These are phyloP conservation scores for Ligdia adustata DNA, from an alignment of 2,888 invertebrate genomes.

Conservation along the genomic window DNA sequence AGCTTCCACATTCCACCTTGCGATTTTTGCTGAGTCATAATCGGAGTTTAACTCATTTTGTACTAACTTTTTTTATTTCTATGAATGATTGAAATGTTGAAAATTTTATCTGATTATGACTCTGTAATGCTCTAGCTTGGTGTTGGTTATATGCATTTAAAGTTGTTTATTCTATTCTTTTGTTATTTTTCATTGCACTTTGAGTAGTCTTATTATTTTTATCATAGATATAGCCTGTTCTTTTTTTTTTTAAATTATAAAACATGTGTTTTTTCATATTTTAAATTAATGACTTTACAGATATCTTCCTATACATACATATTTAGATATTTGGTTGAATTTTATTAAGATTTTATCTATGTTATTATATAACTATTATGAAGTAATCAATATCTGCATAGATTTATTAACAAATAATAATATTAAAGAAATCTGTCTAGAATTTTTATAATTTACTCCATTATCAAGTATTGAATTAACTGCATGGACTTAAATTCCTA, in stretches of 20 bases:
- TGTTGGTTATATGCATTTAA: constrained; percentile 21
- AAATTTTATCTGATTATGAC: constrained; percentile 25
- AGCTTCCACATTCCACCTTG: constrained; percentile 70
- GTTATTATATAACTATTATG: no score
- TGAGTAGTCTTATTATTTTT: neutral
- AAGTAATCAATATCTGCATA: no score
- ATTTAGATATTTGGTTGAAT: no score
- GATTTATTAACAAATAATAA: no score
- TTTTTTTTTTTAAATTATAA: no score
- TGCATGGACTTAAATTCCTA: constrained; percentile 12
- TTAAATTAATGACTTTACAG: no score
- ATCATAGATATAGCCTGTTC: neutral
- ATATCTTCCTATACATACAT: no score
- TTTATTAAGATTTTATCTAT: no score
- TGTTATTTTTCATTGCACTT: neutral
- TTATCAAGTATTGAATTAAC: no score
- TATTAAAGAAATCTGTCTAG: no score
- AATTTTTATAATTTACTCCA: no score
- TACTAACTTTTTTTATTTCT: neutral
- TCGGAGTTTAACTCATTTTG: constrained; percentile 24
- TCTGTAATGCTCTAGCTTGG: constrained; percentile 18
- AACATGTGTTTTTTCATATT: no score
- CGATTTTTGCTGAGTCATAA: constrained; percentile 67
- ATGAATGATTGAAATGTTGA: neutral
- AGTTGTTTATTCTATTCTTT: constrained; percentile 2